Evolutionary conservation across 2,797 vertebrate genomes (phyloP).

Genomic region (Cossypha heuglini): DNA sequence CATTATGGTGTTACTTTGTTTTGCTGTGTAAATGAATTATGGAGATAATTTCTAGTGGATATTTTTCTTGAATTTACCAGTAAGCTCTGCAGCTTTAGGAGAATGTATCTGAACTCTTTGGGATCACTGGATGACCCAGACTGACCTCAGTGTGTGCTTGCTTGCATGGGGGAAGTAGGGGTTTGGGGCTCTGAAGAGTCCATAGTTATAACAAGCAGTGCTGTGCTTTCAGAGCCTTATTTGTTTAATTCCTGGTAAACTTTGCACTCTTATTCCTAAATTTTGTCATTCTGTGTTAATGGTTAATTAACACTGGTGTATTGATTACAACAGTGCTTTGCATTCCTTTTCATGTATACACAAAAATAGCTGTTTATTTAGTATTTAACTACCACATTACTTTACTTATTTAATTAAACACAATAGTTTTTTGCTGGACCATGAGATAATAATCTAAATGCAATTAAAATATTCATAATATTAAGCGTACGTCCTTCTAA

Average conservation of each 20-base stretch:
- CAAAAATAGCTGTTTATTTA: conserved; percentile 58
- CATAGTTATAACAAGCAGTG: background rate
- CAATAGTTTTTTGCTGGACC: conserved; percentile 25
- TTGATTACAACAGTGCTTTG: conserved; percentile 37
- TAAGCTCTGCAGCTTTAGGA: background rate
- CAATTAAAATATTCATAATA: conserved; percentile 64
- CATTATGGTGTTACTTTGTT: background rate
- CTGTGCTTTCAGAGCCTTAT: background rate
- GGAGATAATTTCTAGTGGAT: background rate
- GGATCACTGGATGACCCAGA: background rate
- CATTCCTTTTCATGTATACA: conserved; percentile 56
- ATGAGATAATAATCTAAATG: conserved; percentile 70
- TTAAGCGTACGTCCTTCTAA: conserved; percentile 48
- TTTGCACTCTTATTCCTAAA: background rate
- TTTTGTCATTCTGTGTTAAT: background rate
- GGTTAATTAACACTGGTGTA: conserved; percentile 2
- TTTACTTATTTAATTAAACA: conserved; percentile 63
- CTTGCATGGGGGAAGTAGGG: background rate
- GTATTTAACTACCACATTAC: conserved; percentile 46
- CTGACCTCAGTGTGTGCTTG: background rate
- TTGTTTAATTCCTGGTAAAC: background rate
- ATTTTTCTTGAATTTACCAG: background rate
- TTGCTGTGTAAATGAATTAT: background rate
- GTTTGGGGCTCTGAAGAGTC: background rate
- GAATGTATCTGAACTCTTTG: background rate